phyloP scores from a whole-genome alignment of 2,113 vertebrate species.

The Gnathonemus echidnorhynchus region DNA sequence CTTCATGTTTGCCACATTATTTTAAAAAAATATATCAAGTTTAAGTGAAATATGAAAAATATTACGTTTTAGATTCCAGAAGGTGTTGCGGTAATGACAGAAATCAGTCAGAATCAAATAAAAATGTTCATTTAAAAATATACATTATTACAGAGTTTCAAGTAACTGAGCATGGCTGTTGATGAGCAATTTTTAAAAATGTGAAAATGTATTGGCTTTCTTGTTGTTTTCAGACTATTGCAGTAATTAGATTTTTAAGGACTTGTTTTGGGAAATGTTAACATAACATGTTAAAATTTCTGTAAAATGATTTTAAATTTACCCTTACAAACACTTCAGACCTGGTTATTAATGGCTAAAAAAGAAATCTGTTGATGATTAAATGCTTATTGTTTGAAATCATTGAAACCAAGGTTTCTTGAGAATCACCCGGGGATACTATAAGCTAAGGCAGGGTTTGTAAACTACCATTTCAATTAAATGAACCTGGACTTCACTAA shows the following conservation, averaged over 20 bases:
- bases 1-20: constrained; percentile 15
- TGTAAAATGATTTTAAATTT: constrained; percentile 14
- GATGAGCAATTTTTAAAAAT: constrained; percentile 4
- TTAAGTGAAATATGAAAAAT: constrained; percentile 15
- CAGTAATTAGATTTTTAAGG: constrained; percentile 13
- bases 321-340: constrained; percentile 19
- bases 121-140: constrained; percentile 10
- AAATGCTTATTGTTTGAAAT: constrained; percentile 2
- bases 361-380: constrained; percentile 16
- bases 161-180: constrained; percentile 16
- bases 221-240: background rate
- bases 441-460: too few relatives aligned
- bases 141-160: constrained; percentile 7
- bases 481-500: too few relatives aligned
- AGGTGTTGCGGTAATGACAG: constrained; percentile 15
- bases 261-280: constrained; percentile 1
- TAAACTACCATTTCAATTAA: too few relatives aligned
- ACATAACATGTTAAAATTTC: constrained; percentile 11
- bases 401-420: constrained; percentile 14
- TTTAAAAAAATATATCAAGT: constrained; percentile 21
- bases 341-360: constrained; percentile 18
- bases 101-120: constrained; percentile 20
- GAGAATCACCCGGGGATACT: background rate
- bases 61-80: constrained; percentile 8
- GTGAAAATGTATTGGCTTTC: constrained; percentile 14